These are phyloP conservation scores for Pangasius mekongensis DNA, from an alignment of 2,797 vertebrate species.

Conservation along the genomic window DNA sequence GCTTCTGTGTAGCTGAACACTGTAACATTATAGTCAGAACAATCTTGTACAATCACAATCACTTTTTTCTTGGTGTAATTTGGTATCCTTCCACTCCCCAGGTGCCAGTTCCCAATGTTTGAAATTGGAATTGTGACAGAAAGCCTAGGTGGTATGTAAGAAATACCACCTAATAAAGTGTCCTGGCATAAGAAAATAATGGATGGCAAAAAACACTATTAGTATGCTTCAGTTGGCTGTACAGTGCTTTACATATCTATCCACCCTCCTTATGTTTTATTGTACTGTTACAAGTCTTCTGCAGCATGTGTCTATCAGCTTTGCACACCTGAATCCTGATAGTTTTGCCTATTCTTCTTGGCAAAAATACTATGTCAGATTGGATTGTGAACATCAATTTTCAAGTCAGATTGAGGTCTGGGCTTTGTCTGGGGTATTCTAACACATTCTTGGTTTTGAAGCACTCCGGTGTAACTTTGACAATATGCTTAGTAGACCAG, in stretches of 20 bases:
- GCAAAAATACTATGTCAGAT: background rate
- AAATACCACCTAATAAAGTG: background rate
- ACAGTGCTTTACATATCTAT: background rate
- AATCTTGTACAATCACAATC: background rate
- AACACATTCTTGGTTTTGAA: background rate
- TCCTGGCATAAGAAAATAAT: background rate
- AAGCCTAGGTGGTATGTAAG: background rate
- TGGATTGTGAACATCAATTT: background rate
- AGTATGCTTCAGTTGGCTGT: background rate
- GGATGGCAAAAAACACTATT: background rate
- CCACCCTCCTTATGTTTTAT: background rate
- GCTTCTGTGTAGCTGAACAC: background rate
- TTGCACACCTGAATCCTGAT: background rate
- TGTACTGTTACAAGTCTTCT: background rate
- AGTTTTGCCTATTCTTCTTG: conserved; percentile 5
- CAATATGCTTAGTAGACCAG: background rate
- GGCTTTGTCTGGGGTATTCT: background rate
- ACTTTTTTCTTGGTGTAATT: background rate
- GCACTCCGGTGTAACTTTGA: background rate
- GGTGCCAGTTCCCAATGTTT: background rate
- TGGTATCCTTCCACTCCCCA: background rate
- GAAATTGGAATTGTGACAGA: background rate
- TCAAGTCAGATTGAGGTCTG: background rate
- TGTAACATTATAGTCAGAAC: background rate
- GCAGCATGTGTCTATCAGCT: background rate